A percentile compares a stretch with the other conserved stretches of the same genome.
These are phyloP conservation scores for Hydropsyche tenuis DNA, from an alignment of 1,140 invertebrate genomes.

Conservation along the genomic window DNA sequence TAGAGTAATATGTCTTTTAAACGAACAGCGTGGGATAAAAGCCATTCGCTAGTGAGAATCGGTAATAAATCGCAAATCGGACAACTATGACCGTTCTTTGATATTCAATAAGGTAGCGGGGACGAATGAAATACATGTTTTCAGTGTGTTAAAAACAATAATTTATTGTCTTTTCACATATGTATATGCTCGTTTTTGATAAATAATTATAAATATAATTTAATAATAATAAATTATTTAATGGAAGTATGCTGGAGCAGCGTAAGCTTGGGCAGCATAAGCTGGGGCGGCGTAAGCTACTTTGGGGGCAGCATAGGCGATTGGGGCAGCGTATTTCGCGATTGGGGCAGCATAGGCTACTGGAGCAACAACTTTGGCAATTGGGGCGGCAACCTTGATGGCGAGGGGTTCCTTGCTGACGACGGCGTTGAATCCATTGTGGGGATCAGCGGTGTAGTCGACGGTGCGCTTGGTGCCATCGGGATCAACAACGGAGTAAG, in stretches of 20 bases:
- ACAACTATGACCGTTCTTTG: no score
- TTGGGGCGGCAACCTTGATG: constrained; percentile 51
- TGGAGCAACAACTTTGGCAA: constrained; percentile 50
- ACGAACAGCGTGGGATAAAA: no score
- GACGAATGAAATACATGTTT: no score
- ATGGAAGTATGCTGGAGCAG: constrained; percentile 1
- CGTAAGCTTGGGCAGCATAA: constrained; percentile 23
- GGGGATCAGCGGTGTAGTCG: constrained; percentile 65
- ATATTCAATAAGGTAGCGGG: no score
- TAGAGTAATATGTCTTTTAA: no score
- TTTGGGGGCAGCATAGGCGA: constrained; percentile 52
- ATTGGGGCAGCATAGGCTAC: constrained; percentile 11
- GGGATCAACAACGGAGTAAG: constrained; percentile 62
- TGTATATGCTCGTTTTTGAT: no score
- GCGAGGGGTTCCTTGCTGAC: constrained; percentile 53
- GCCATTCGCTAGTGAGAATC: no score
- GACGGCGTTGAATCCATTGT: constrained; percentile 61
- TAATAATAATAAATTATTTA: constrained; percentile 26
- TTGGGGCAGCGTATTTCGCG: constrained; percentile 30
- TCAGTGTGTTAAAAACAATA: no score
- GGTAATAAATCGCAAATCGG: no score
- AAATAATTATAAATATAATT: neutral
- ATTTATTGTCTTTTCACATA: no score
- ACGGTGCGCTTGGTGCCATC: constrained; percentile 65
- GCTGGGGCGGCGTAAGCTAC: constrained; percentile 32